Conservation (phyloP, 2,888 invertebrate species). For the Amiota mariae region DNA sequence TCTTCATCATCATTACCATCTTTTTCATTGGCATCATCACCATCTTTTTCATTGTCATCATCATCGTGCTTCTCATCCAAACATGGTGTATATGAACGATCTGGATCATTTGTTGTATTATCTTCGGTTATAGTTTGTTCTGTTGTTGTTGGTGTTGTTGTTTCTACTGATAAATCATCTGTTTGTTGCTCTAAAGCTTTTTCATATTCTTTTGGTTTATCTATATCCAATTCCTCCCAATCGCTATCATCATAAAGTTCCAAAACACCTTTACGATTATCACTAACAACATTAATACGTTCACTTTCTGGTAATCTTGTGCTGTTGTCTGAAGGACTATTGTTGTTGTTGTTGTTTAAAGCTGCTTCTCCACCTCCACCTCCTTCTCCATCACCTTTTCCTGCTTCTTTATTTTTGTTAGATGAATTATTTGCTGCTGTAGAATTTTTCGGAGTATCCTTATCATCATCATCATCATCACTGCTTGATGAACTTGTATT, state of each 20-base stretch:
- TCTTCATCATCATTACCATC: conserved; percentile 14
- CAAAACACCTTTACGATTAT: conserved; percentile 72
- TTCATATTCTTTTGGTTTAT: conserved; percentile 64
- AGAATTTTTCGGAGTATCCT: neutral
- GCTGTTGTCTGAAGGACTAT: conserved; percentile 46
- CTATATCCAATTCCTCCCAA: conserved; percentile 72
- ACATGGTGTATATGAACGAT: conserved; percentile 83
- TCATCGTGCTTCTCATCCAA: conserved; percentile 78
- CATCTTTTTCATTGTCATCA: conserved; percentile 41
- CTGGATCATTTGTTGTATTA: conserved; percentile 75
- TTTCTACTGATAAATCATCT: conserved; percentile 1
- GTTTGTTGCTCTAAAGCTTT: conserved; percentile 65
- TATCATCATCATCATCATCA: neutral
- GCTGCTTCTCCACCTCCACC: conserved; percentile 45
- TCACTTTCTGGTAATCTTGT: conserved; percentile 52
- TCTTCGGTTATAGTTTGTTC: conserved; percentile 29
- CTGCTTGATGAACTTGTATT: conserved; percentile 21
- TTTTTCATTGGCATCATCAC: neutral
- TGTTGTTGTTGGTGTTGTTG: conserved; percentile 2
- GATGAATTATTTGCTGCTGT: neutral
- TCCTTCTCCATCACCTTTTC: conserved; percentile 41
- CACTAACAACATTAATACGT: conserved; percentile 40
- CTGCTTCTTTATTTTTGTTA: conserved; percentile 41
- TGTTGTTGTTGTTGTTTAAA: too few relatives aligned
- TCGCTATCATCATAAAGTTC: conserved; percentile 77